These are phyloP conservation scores for Orthonychiurus folsomi DNA, from an alignment of 2,888 invertebrate species.

Conservation along the genomic window DNA sequence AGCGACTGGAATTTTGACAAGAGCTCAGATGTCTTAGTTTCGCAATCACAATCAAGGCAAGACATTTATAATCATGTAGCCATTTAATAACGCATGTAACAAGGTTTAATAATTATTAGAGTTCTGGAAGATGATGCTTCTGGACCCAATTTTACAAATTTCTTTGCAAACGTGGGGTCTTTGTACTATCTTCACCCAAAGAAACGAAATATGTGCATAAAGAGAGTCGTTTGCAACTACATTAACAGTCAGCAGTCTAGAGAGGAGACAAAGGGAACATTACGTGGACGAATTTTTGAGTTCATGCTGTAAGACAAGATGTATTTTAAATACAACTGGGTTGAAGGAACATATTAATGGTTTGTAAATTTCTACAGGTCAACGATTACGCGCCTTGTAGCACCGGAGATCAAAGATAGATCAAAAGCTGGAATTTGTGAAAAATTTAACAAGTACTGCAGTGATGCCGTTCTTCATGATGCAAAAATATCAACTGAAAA, in stretches of 20 bases:
- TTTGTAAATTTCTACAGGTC: conserved; percentile 18
- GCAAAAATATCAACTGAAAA: conserved; percentile 34
- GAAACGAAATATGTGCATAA: conserved; percentile 37
- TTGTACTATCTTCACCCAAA: conserved; percentile 36
- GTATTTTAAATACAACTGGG: not conserved
- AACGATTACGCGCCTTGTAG: conserved; percentile 34
- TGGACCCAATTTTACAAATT: conserved; percentile 33
- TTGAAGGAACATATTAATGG: not conserved
- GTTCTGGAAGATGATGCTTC: conserved; percentile 11
- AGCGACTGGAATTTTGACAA: conserved; percentile 10
- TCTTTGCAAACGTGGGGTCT: conserved; percentile 38
- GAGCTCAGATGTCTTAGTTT: not conserved
- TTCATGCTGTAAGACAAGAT: conserved; percentile 35
- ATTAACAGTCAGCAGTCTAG: conserved; percentile 26
- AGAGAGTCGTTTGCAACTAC: conserved; percentile 36
- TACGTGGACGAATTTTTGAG: conserved; percentile 33
- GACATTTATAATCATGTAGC: not conserved
- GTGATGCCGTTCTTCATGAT: conserved; percentile 33
- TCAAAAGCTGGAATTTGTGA: conserved; percentile 19
- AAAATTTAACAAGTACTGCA: conserved; percentile 34
- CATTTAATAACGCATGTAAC: not conserved
- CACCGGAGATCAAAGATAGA: conserved; percentile 30
- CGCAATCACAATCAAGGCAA: not conserved
- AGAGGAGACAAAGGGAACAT: conserved; percentile 20
- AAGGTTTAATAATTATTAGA: conserved; percentile 11